Evolutionary conservation across 35 echinoderm and acorn worm genomes (phyloP), one percentile per base, ranked within the genome.

Genomic region (Apostichopus japonicus): DNA sequence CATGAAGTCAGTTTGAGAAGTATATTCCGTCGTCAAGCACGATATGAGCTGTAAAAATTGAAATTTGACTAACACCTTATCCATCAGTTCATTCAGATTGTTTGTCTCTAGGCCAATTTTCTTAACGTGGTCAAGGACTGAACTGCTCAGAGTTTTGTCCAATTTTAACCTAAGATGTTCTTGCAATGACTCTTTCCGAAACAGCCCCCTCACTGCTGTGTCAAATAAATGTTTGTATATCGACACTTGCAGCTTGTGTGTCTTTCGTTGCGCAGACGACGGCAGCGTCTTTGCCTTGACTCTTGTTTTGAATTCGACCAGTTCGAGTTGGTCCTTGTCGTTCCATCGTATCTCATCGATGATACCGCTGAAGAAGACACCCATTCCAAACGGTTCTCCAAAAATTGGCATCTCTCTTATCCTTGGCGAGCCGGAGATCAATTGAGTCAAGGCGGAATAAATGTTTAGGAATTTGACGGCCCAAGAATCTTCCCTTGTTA

Each of bases 241-340:
- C 25, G 88, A 90, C 1, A 94, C 93, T 87, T 98, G 96, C 52
- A 98, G 72, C 59, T 91, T 92, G 77, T 98, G 92, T 6, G 87
- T 92, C 23, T 86, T 93, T 56, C 73, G 92, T 89, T 98, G 96
- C 14, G 94, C 92, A 90, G 33, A 58, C 3, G 92, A 89, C 2
- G 94, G 94, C 10, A 91, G 54, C 10, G 71, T 87, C 72, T 89
- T 93, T 23, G 91, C 56, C 11, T 90, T 94, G n/a, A 90, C 91
- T 78, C 94, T 93, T 0, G 96, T 95, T 75, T 98, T 98, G 57
- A 98, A 98, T 80, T 98, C 96, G 21, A 95, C 90, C 6, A 98
- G 9, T 79, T 95, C 92, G 21, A 98, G 61, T 63, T 94, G 81
- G 4, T 79, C 92, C 6, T 84, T 14, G 58, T 84, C 93, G 53